These are phyloP conservation scores for Mesocricetus auratus DNA, from an alignment of 2,113 vertebrate species.

Conservation along the genomic window DNA sequence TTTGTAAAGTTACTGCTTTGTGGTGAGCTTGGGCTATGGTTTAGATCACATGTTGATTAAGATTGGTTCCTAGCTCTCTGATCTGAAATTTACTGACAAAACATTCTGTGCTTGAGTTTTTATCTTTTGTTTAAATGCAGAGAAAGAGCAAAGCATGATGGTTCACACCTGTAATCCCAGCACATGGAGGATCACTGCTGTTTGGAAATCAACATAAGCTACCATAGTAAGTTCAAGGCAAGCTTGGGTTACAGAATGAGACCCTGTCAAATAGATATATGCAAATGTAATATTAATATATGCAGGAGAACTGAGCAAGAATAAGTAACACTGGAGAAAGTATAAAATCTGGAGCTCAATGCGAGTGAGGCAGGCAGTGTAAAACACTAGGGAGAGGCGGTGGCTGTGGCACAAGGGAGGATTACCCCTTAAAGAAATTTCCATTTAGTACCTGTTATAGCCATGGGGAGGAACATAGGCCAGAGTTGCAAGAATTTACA, in stretches of 20 bases:
- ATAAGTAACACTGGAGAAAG: background rate
- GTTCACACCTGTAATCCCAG: background rate
- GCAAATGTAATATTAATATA: background rate
- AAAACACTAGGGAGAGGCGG: background rate
- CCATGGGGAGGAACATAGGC: no score
- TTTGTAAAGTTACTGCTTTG: background rate
- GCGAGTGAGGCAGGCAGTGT: background rate
- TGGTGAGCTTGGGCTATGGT: accelerated
- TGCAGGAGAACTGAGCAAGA: background rate
- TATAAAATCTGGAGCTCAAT: background rate
- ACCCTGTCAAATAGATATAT: background rate
- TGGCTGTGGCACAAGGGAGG: background rate
- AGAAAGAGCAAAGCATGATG: background rate
- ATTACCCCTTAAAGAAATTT: background rate
- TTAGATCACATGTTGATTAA: background rate
- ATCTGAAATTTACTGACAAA: background rate
- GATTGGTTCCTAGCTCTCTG: background rate
- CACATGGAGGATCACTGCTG: background rate
- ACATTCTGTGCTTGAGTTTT: background rate
- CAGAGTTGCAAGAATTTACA: background rate
- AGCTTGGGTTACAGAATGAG: background rate
- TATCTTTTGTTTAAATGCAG: background rate
- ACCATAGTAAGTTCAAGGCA: background rate
- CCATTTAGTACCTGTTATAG: background rate
- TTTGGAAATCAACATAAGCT: background rate